A percentile compares a stretch with the other conserved stretches of the same genome.
Conservation (phyloP, 2,888 invertebrate genomes). For the Altica lythri region DNA sequence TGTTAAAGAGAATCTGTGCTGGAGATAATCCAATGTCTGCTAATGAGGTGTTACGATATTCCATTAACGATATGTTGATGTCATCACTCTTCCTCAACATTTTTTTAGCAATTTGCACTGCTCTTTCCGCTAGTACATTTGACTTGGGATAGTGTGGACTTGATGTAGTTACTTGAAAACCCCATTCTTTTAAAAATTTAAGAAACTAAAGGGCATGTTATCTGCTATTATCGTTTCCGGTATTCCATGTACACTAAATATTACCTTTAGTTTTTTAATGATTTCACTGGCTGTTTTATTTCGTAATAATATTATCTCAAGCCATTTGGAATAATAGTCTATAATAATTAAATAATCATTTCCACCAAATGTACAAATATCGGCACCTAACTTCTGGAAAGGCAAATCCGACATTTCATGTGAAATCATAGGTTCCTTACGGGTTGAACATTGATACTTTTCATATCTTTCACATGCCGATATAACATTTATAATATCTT, state of each 20-base stretch:
- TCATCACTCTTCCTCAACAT: conserved; percentile 15
- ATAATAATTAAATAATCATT: conserved; percentile 19
- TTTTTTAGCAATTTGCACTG: conserved; percentile 18
- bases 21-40: neutral
- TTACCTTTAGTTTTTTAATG: conserved; percentile 7
- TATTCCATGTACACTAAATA: conserved; percentile 22
- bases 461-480: conserved; percentile 18
- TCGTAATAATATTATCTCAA: conserved; percentile 13
- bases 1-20: neutral
- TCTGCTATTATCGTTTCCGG: conserved; percentile 29
- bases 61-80: neutral
- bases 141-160: conserved; percentile 34
- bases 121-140: conserved; percentile 34
- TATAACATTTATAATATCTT: conserved; percentile 25
- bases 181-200: conserved; percentile 32
- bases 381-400: conserved; percentile 18
- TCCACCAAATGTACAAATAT: conserved; percentile 15
- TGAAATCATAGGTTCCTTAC: conserved; percentile 22
- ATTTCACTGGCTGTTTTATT: neutral
- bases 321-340: conserved; percentile 21
- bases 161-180: conserved; percentile 29
- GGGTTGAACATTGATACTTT: conserved; percentile 24
- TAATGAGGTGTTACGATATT: neutral
- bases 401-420: conserved; percentile 17
- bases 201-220: conserved; percentile 33